These are phyloP conservation scores for Lepidocyrtinus sp. DNA, from an alignment of 2,888 invertebrate genomes.

Conservation along the genomic window DNA sequence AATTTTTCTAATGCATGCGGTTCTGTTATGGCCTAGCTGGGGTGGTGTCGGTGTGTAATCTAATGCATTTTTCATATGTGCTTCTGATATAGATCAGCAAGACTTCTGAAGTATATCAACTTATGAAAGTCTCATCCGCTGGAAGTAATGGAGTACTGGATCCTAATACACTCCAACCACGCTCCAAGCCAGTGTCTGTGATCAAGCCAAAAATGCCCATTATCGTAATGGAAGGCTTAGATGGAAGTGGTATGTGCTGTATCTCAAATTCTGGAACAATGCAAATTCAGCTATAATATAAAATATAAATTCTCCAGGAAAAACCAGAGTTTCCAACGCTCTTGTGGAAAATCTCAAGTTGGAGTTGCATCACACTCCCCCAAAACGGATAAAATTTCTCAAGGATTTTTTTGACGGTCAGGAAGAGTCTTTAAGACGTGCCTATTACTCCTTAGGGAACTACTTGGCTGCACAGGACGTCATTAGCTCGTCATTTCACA, in stretches of 20 bases:
- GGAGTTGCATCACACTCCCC: constrained; percentile 72
- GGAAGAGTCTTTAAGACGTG: constrained; percentile 71
- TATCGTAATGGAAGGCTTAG: constrained; percentile 74
- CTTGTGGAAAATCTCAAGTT: constrained; percentile 72
- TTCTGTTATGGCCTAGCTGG: no score
- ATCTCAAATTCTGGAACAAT: background rate
- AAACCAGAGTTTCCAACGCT: constrained; percentile 72
- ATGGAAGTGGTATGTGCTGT: constrained; percentile 73
- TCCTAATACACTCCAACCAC: constrained; percentile 51
- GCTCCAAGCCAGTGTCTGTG: constrained; percentile 53
- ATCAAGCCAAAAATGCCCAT: constrained; percentile 72
- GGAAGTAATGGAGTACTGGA: constrained; percentile 64
- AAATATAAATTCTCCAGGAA: constrained; percentile 71
- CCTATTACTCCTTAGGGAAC: constrained; percentile 74
- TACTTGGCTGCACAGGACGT: constrained; percentile 74
- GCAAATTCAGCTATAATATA: background rate
- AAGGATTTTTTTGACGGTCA: constrained; percentile 72
- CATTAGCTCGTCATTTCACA: constrained; percentile 69
- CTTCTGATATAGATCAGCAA: constrained; percentile 54
- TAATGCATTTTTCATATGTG: constrained; percentile 10
- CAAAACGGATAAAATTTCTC: constrained; percentile 72
- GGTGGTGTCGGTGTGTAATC: background rate
- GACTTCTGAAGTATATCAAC: constrained; percentile 59
- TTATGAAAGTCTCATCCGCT: constrained; percentile 64
- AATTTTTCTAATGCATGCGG: no score